Base-by-base conservation (phyloP, 2,888 invertebrate species). In the Craniophora ligustri region DNA sequence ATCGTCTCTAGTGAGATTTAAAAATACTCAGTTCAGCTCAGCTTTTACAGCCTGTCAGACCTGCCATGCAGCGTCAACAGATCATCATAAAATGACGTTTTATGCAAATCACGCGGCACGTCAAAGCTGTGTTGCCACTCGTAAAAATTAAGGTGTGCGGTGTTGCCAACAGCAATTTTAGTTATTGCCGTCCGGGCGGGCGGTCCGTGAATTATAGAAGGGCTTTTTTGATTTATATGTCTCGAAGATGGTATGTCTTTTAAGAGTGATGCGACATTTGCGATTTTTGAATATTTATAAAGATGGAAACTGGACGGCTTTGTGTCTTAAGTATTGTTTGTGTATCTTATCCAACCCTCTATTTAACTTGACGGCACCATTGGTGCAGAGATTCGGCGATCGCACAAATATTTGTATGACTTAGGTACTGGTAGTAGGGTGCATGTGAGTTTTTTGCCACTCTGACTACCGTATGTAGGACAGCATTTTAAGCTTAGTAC, bases 191-290 rank as follows among this genome's bases (percentile, higher is more conserved):
- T 54, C 54, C 74, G 76, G 74, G 76, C 74, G 76, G 74, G 76
- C 71, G 75, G 76, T 67, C 67, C 51, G 48, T 75, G 71, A 76
- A 55, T 76, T 75, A 77, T 80, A 67, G 58, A 50, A 57, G 58
- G 54, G 61, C 50, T 56, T 62, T 45, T 63, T 62, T 72, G 63
- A 73, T 69, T 75, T 69, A 72, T 66, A 45, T 26, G 10, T 34
- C 32, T 59, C 39, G 14, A 44, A 49, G 61, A 66, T 64, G 39
- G 13, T 67, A 68, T 71, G 62, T 39, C 34, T 46, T 49, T 65
- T 47, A 32, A 63, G 59, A 76, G 47, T 60, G 59, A 67, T 65
- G 58, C 59, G 72, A 68, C 66, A 54, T 63, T 75, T 46, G 51
- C 44, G 28, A 32, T 35, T 16, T 32, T 5, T 47, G 39, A 57